These are phyloP conservation scores for Glyptemys insculpta DNA, from an alignment of 2,797 vertebrate species.

Conservation along the genomic window DNA sequence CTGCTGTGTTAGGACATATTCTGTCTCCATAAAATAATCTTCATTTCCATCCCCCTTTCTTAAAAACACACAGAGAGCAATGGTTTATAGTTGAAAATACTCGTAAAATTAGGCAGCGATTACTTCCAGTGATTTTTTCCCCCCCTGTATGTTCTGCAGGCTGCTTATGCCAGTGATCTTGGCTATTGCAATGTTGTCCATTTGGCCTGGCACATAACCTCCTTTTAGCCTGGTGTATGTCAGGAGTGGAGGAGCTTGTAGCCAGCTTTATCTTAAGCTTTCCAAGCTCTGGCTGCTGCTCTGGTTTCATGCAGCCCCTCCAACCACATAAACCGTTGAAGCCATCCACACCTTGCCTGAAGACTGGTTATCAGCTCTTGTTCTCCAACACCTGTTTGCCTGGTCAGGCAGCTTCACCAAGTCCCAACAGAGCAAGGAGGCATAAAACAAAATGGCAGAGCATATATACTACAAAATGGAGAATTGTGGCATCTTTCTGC, in stretches of 20 bases:
- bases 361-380: too few relatives aligned
- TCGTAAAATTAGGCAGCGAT: not conserved
- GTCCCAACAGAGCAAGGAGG: not conserved
- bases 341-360: too few relatives aligned
- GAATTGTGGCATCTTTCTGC: not conserved
- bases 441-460: not conserved
- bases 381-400: too few relatives aligned
- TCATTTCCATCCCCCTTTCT: too few relatives aligned
- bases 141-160: not conserved
- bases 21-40: too few relatives aligned
- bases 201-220: not conserved
- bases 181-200: rapidly evolving
- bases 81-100: not conserved
- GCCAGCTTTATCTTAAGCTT: not conserved
- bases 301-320: not conserved
- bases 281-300: not conserved
- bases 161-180: not conserved
- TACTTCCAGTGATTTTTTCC: not conserved
- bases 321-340: too few relatives aligned
- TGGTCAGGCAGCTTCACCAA: not conserved
- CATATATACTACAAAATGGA: rapidly evolving
- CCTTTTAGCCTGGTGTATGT: not conserved
- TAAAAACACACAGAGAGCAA: not conserved
- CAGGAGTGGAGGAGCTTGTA: not conserved
- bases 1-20: not conserved